Evolutionary conservation across 2,113 vertebrate species (phyloP), one percentile per base, ranked within the genome.

Genomic region (Excalfactoria chinensis): DNA sequence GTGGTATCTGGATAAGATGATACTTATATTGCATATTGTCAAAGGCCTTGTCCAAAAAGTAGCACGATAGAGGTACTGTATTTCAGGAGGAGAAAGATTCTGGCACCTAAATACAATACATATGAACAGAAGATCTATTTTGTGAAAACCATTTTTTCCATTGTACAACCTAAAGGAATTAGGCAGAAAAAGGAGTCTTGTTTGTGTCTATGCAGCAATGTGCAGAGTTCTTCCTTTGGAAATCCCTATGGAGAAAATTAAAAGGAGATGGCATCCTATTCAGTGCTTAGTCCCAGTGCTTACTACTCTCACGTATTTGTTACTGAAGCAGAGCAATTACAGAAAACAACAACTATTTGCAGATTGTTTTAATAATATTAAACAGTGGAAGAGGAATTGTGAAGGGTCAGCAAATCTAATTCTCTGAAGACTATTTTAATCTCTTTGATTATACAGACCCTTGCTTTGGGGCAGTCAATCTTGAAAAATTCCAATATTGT

Each of bases 61-160:
- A 10, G 35, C 12, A 6, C 2, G 1, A 63, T 41, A 43, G 41
- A 79, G n/a, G 23, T 19, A 19, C 0, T 37, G 18, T 51, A 13
- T 89, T 92, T 85, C 41, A 48, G 19, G 32, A 73, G 55, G 14
- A 84, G 55, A 41, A 63, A 67, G 73, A 64, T 46, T 34, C 28
- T 25, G 13, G 11, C 8, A 2, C 44, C 62, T 59, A 18, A 37
- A 25, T 18, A 49, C 48, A 49, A 9, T 9, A 10, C 17, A 22
- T 89, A 79, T 86, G 44, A 58, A 25, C 30, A 64, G 44, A 79
- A 22, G 35, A 32, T 6, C 9, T 77, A 21, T 84, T 64, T 23
- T 23, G 22, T 59, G 56, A 68, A 35, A 28, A 6, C 13, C 26
- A 49, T 18, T 49, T 46, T 76, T 66, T 28, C 23, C 22, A 22